Evolutionary conservation across 2,888 invertebrate species (phyloP).

Genomic region (Agrotis ipsilon): DNA sequence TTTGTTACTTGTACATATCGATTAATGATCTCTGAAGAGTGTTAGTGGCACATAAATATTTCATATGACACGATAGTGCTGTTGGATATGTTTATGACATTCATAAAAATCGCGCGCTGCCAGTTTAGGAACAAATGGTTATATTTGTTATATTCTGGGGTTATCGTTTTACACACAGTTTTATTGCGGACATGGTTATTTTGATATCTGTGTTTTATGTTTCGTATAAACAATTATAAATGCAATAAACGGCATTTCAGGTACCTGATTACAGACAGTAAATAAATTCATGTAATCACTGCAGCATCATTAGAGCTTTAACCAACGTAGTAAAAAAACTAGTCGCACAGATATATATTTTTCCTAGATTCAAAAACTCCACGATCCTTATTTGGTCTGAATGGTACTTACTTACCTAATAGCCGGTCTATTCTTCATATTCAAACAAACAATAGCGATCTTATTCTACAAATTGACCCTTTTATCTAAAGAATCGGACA

Average conservation of each 20-base stretch:
- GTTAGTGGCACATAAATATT: slow-evolving; percentile 81
- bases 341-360: not conserved
- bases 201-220: slow-evolving; percentile 1
- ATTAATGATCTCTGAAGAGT: slow-evolving; percentile 78
- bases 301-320: not conserved
- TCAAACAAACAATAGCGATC: not conserved
- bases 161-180: slow-evolving; percentile 31
- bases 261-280: not conserved
- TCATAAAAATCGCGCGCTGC: slow-evolving; percentile 79
- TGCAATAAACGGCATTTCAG: not conserved
- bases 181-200: slow-evolving; percentile 24
- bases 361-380: not conserved
- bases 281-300: not conserved
- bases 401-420: not conserved
- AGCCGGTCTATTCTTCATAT: not conserved
- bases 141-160: slow-evolving; percentile 69
- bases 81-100: slow-evolving; percentile 80
- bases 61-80: slow-evolving; percentile 83
- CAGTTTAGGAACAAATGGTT: slow-evolving; percentile 70
- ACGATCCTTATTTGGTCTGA: not conserved
- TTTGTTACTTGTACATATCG: slow-evolving; percentile 62
- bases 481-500: not conserved
- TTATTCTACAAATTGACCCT: slow-evolving; percentile 6
- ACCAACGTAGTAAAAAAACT: not conserved
- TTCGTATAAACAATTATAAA: not conserved